Base-by-base conservation (phyloP, 2,113 vertebrate genomes). In the Varanus komodoensis region DNA sequence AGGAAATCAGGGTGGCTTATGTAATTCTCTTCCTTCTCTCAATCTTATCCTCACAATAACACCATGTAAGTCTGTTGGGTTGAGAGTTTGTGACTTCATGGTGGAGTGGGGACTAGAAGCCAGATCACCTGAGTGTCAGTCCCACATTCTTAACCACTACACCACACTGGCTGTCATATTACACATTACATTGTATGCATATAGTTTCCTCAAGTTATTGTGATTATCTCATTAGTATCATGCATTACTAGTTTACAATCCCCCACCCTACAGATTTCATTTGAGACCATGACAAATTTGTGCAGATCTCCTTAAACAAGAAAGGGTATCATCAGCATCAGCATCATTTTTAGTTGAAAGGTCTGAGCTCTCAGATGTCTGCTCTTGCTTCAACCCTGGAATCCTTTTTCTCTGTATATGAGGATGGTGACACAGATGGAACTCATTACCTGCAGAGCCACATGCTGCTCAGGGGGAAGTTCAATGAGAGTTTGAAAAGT, bases 321-420 rank as follows among this genome's bases (percentile, higher is more conserved):
- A 89, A 93, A 90, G 93, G 83, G 57, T 44, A 44, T 44, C 38
- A 44, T 44, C 38, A 44, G 38, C 38, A 44, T 54, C 11, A 14
- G 32, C 23, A 64, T 94, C 91, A 87, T 92, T 93, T 95, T 95
- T 93, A 93, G 89, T 44, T 90, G 82, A 88, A 95, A 94, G 92
- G 85, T 92, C 95, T 82, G 83, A 69, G 73, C 93, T 91, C 77
- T 93, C 73, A 93, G 86, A 96, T 90, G 84, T 83, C 71, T 84
- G 19, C 50, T 96, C 94, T 96, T 95, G 6, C 82, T 88, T 96
- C 69, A 91, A 90, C 91, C 27, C 92, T 93, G 92, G 86, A 93
- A 86, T 91, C 79, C 4, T 92, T 82, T 94, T 95, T 93, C 90
- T 95, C 88, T 92, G 23, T 91, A 92, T 89, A 82, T 90, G 79